Evolutionary conservation across 2,888 invertebrate genomes (phyloP).

Genomic region (Mesochorus sp.): DNA sequence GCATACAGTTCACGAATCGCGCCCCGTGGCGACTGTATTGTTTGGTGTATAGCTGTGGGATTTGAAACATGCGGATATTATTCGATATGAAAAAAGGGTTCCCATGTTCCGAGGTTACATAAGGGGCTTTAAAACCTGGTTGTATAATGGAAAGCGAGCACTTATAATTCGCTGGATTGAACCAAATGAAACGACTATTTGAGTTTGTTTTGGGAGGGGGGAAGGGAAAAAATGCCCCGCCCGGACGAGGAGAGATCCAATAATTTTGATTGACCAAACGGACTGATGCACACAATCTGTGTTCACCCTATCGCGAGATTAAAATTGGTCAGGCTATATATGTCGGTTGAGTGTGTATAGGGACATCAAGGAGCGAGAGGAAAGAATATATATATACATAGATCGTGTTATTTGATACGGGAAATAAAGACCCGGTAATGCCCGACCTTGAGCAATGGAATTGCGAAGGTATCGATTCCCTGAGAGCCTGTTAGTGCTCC

Average conservation of each 20-base stretch:
- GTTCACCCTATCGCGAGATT: conserved; percentile 20
- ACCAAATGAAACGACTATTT: conserved; percentile 53
- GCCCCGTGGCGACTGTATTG: conserved; percentile 35
- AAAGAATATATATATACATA: no score
- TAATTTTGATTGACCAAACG: conserved; percentile 24
- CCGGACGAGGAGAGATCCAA: conserved; percentile 12
- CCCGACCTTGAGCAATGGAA: no score
- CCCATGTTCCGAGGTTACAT: neutral
- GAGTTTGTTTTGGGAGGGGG: conserved; percentile 30
- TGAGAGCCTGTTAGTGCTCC: no score
- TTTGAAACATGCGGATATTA: conserved; percentile 45
- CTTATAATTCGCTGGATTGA: conserved; percentile 46
- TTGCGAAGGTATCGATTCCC: no score
- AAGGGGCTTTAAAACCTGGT: neutral
- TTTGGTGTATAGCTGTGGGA: conserved; percentile 9
- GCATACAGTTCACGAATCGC: conserved; percentile 35
- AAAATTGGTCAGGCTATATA: conserved; percentile 26
- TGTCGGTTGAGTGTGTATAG: neutral
- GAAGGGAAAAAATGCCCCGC: conserved; percentile 16
- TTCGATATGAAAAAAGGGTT: conserved; percentile 29
- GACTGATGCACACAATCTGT: conserved; percentile 30
- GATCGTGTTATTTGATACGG: no score
- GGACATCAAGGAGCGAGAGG: neutral
- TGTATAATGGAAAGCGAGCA: conserved; percentile 16
- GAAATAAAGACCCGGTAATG: no score